phyloP scores from a whole-genome alignment of 1,140 invertebrate genomes.

The Ceratosolen solmsi region DNA sequence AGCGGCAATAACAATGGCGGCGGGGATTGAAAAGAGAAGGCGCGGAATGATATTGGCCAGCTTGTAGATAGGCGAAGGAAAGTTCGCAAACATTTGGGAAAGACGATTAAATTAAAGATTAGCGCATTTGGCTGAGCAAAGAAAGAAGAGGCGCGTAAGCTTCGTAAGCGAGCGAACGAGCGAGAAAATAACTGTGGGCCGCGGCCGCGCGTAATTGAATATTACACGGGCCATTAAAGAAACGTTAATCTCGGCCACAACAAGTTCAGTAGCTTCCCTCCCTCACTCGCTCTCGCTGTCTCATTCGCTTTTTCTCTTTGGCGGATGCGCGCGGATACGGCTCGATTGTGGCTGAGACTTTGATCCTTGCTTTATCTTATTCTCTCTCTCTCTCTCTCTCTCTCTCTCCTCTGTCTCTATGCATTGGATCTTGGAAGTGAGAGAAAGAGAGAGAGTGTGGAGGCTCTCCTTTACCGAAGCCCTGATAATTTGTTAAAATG shows the following conservation, averaged over 20 bases:
- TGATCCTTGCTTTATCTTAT: slow-evolving; percentile 66
- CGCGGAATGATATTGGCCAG: neutral
- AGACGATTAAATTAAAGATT: slow-evolving; percentile 49
- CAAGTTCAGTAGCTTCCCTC: slow-evolving; percentile 64
- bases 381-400: neutral
- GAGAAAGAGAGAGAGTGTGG: slow-evolving; percentile 6
- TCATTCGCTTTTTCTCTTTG: neutral
- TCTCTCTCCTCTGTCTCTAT: slow-evolving; percentile 8
- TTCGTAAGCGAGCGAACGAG: neutral
- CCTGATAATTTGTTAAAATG: slow-evolving; percentile 70
- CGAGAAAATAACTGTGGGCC: slow-evolving; percentile 45
- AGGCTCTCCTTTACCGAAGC: slow-evolving; percentile 45
- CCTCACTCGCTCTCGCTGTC: neutral
- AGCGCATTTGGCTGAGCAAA: slow-evolving; percentile 37
- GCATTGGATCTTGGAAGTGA: too few relatives aligned
- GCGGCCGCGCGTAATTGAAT: slow-evolving; percentile 67
- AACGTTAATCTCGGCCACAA: slow-evolving; percentile 73
- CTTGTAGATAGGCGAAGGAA: neutral
- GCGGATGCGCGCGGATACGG: neutral
- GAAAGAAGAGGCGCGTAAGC: neutral
- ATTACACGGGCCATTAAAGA: slow-evolving; percentile 74
- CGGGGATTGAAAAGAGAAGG: neutral
- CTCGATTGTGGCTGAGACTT: slow-evolving; percentile 60
- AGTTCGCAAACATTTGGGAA: neutral
- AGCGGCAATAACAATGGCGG: too few relatives aligned